Base-by-base conservation (phyloP, 1,140 invertebrate genomes). In the Habropoda laboriosa region DNA sequence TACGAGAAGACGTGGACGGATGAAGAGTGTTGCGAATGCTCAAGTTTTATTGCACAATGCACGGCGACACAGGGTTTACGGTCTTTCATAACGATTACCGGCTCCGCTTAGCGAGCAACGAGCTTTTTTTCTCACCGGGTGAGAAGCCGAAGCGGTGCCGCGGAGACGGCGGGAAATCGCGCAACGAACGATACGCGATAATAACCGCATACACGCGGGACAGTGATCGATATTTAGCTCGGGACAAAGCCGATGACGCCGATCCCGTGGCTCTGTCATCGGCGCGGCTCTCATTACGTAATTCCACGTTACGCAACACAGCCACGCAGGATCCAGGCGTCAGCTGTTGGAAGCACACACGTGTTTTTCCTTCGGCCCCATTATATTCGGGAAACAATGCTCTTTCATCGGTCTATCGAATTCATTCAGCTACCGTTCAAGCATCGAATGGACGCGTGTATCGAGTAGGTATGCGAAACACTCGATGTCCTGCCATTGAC, bases 161-260 rank as follows among this genome's bases (percentile, higher is more conserved):
- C n/a, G 35, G 27, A 24, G 32, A 45, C 18, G 53, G 21, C n/a
- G 30, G 40, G 16, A 40, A 81, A 77, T 49, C 32, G 63, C 38
- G 73, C 35, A 79, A 55, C 51, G 49, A 79, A 49, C 51, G 49
- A 49, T 53, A 67, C 68, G 55, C 40, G 63, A 71, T 79, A 80
- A 80, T 74, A 58, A 83, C 24, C 12, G 42, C 60, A 35, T 32
- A n/a, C 4, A 42, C 30, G 38, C 47, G 40, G 40, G 60, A 81
- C 51, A 67, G 80, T 85, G 66, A 79, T 86, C 57, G 63, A 86
- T 86, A 85, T 85, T 85, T 86, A 70, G 21, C 42, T 24, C 8
- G 10, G 68, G 71, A 82, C 83, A 86, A 86, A 82, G 38, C 72
- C 83, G 53, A 81, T 73, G 49, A 83, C 57, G 63, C 7, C 58